Conservation (phyloP, 1,140 invertebrate genomes). For the Diachasma alloeum region DNA sequence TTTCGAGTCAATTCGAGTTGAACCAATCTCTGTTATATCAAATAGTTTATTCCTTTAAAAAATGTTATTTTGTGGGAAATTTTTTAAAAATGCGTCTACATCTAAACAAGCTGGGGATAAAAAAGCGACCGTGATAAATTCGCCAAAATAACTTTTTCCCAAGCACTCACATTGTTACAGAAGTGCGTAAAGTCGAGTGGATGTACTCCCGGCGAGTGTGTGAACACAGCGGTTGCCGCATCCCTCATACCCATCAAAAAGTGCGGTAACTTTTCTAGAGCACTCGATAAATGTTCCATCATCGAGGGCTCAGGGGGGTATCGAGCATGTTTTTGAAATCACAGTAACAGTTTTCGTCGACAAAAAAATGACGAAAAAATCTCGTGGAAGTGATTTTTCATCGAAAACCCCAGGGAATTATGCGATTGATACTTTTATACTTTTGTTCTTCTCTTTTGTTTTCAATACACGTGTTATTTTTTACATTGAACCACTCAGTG, state of each 20-base stretch:
- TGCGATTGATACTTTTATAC: neutral
- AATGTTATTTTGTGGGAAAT: too few relatives aligned
- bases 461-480: neutral
- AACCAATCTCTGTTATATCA: too few relatives aligned
- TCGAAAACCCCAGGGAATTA: neutral
- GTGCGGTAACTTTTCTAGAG: constrained; percentile 40
- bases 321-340: neutral
- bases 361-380: too few relatives aligned
- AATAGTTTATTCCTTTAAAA: too few relatives aligned
- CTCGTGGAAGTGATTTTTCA: neutral
- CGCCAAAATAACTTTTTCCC: neutral
- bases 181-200: neutral
- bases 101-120: too few relatives aligned
- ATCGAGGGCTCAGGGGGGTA: neutral
- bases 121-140: neutral
- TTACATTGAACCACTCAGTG: neutral
- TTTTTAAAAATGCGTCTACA: too few relatives aligned
- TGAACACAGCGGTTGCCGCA: constrained; percentile 56
- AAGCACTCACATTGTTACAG: neutral
- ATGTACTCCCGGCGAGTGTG: constrained; percentile 39
- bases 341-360: neutral
- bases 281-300: constrained; percentile 40
- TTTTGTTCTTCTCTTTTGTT: neutral
- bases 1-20: too few relatives aligned
- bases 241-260: constrained; percentile 35